phyloP scores from a whole-genome alignment of 2,797 vertebrate genomes.

The Eidolon dupreanum region DNA sequence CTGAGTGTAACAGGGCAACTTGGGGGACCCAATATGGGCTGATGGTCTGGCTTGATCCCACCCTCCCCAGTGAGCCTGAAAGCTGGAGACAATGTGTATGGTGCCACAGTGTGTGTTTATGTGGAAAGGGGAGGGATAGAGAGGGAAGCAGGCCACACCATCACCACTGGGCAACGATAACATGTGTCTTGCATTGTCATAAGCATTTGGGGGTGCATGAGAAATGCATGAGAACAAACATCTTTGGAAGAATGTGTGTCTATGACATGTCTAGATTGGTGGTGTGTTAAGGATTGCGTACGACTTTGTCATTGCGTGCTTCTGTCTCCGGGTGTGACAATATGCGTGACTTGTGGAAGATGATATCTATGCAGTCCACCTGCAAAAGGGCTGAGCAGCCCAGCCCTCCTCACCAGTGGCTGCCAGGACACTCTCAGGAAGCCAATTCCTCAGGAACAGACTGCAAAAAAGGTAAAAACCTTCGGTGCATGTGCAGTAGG shows the following conservation, averaged over 20 bases:
- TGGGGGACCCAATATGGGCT: constrained; percentile 80
- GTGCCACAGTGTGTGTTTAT: background rate
- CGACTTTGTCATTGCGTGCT: background rate
- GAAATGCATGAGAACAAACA: background rate
- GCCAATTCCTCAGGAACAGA: background rate
- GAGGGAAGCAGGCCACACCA: background rate
- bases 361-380: background rate
- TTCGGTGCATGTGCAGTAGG: background rate
- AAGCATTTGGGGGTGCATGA: background rate
- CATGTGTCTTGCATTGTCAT: background rate
- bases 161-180: background rate
- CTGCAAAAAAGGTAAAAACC: background rate
- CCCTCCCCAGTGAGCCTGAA: constrained; percentile 41
- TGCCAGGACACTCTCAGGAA: background rate
- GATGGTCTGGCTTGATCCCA: constrained; percentile 34
- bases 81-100: background rate
- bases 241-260: constrained; percentile 18
- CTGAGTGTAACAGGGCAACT: background rate
- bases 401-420: background rate
- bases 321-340: background rate
- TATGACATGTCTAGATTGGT: background rate
- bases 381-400: background rate
- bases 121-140: background rate
- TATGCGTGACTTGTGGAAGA: background rate
- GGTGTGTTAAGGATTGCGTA: background rate